Evolutionary conservation across 1,140 invertebrate genomes (phyloP).

Genomic region (Atta texana): DNA sequence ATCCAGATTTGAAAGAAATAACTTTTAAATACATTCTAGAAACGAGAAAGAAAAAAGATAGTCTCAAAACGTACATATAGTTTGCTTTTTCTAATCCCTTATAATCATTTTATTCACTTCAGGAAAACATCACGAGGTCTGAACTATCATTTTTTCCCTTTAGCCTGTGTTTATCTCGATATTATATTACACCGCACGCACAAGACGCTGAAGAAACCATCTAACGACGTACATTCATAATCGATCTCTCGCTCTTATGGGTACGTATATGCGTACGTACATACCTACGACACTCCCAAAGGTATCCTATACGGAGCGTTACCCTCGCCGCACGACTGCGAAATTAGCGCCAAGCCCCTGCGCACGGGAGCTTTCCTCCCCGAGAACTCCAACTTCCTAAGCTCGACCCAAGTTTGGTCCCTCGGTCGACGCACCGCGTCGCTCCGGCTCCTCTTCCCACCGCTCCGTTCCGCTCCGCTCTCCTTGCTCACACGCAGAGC

Average conservation of each 20-base stretch:
- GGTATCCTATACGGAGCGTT: constrained; percentile 60
- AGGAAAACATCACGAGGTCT: background rate
- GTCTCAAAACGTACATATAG: too few species aligned
- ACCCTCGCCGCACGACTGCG: constrained; percentile 67
- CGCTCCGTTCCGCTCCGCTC: background rate
- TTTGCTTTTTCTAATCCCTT: background rate
- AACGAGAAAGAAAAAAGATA: too few species aligned
- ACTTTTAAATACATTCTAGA: background rate
- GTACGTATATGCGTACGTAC: constrained; percentile 56
- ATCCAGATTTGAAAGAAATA: background rate
- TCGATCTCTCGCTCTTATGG: constrained; percentile 69
- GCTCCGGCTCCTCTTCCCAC: background rate
- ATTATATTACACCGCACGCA: constrained; percentile 20
- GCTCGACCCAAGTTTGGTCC: constrained; percentile 68
- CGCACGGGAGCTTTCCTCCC: constrained; percentile 37
- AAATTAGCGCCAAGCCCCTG: constrained; percentile 69
- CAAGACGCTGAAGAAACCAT: constrained; percentile 24
- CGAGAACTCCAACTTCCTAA: constrained; percentile 68
- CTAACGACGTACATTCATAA: constrained; percentile 51
- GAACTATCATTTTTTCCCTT: background rate
- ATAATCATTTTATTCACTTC: background rate
- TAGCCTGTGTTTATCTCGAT: background rate
- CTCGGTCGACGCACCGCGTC: constrained; percentile 33
- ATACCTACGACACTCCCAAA: constrained; percentile 64
- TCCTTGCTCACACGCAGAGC: background rate